These are phyloP conservation scores for Prionailurus bengalensis DNA, from an alignment of 2,113 vertebrate species.

Conservation along the genomic window DNA sequence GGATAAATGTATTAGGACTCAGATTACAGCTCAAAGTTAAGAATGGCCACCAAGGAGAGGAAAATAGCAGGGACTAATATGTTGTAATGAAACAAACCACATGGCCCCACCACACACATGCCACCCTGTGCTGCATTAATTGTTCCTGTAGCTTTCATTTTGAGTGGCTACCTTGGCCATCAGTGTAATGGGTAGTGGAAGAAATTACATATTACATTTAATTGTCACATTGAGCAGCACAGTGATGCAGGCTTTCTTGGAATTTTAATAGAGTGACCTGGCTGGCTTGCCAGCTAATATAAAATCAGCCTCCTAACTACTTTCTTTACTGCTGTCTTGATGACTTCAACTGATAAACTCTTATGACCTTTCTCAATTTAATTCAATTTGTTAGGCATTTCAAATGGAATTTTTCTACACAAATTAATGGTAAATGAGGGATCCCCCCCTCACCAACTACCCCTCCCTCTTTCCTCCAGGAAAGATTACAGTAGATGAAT, in stretches of 20 bases:
- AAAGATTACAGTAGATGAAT: slow-evolving; percentile 65
- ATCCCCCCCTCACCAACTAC: neutral
- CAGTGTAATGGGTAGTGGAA: slow-evolving; percentile 51
- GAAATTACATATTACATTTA: slow-evolving; percentile 64
- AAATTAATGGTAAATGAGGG: slow-evolving; percentile 55
- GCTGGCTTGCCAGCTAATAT: slow-evolving; percentile 7
- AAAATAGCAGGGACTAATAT: slow-evolving; percentile 60
- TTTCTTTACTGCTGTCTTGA: slow-evolving; percentile 42
- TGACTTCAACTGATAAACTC: slow-evolving; percentile 49
- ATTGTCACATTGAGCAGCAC: slow-evolving; percentile 48
- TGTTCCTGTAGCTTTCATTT: neutral
- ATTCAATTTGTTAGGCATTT: slow-evolving; percentile 77
- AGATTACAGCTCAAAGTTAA: slow-evolving; percentile 20
- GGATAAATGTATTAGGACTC: slow-evolving; percentile 9
- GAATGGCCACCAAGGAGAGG: neutral
- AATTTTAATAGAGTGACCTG: slow-evolving; percentile 71
- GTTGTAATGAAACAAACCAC: slow-evolving; percentile 32
- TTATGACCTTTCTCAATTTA: slow-evolving; percentile 63
- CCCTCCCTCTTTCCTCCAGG: slow-evolving; percentile 42
- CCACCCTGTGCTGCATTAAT: neutral
- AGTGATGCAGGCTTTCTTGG: neutral
- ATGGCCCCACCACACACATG: neutral
- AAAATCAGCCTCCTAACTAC: slow-evolving; percentile 64
- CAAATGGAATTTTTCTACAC: slow-evolving; percentile 70
- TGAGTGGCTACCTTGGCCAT: neutral